A percentile compares a stretch with the other conserved stretches of the same genome.
Evolutionary conservation across 2,888 invertebrate genomes (phyloP).

Genomic region (Leptopilina myrica): DNA sequence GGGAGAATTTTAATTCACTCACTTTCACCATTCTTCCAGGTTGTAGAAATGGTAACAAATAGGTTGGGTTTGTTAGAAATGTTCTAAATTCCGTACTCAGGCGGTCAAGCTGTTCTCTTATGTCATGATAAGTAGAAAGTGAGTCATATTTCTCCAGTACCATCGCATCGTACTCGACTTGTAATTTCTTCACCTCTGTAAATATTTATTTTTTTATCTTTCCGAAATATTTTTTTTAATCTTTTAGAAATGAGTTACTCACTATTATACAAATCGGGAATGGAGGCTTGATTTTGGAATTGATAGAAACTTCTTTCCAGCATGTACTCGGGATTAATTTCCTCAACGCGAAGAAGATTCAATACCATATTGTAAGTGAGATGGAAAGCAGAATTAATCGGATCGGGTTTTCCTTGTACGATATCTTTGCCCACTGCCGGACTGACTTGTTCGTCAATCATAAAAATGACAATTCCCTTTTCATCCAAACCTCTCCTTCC

Average conservation of each 20-base stretch:
- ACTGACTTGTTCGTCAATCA: slow-evolving; percentile 98
- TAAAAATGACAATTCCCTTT: slow-evolving; percentile 97
- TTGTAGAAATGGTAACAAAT: slow-evolving; percentile 95
- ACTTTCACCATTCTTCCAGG: slow-evolving; percentile 96
- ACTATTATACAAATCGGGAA: slow-evolving; percentile 93
- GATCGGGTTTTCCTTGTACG: slow-evolving; percentile 94
- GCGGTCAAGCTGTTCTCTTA: slow-evolving; percentile 87
- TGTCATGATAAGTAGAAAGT: slow-evolving; percentile 90
- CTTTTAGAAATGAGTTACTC: slow-evolving; percentile 71
- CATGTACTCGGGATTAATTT: slow-evolving; percentile 99
- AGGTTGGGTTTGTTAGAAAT: slow-evolving; percentile 90
- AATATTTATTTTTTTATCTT: slow-evolving; percentile 50
- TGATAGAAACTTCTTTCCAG: slow-evolving; percentile 98
- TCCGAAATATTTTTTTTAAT: slow-evolving; percentile 8
- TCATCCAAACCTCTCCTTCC: slow-evolving; percentile 98
- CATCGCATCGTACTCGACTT: slow-evolving; percentile 82
- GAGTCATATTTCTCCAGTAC: slow-evolving; percentile 84
- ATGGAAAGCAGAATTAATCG: slow-evolving; percentile 99
- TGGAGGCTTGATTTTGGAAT: slow-evolving; percentile 97
- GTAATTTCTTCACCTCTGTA: slow-evolving; percentile 83
- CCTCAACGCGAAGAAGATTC: slow-evolving; percentile 96
- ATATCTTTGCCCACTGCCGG: slow-evolving; percentile 86
- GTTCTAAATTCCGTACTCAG: slow-evolving; percentile 86
- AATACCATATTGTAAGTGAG: slow-evolving; percentile 99
- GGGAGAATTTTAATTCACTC: slow-evolving; percentile 51